Conservation (phyloP, 1,140 invertebrate species). For the Gerris buenoi region DNA sequence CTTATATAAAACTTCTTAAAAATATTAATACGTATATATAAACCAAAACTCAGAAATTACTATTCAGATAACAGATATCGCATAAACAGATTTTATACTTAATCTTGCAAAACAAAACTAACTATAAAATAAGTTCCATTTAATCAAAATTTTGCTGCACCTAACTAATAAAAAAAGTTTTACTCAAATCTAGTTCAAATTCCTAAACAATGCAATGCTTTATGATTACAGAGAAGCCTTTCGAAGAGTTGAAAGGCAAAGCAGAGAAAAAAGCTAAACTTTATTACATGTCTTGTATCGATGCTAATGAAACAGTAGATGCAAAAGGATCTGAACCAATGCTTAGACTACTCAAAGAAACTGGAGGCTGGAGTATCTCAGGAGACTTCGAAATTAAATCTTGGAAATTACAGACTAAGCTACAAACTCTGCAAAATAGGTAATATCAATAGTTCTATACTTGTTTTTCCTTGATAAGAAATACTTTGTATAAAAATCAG, state of each 20-base stretch:
- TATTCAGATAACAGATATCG: no score
- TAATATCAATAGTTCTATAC: slow-evolving; percentile 10
- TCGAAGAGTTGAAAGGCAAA: slow-evolving; percentile 45
- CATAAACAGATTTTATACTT: no score
- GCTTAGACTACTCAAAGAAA: slow-evolving; percentile 49
- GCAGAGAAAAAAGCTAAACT: slow-evolving; percentile 77
- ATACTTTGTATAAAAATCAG: background rate
- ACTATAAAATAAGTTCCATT: no score
- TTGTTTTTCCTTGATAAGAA: background rate
- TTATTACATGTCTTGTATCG: slow-evolving; percentile 87
- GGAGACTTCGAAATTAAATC: slow-evolving; percentile 39
- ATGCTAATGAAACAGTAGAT: slow-evolving; percentile 82
- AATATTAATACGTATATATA: no score
- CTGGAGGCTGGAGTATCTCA: slow-evolving; percentile 62
- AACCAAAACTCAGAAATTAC: no score
- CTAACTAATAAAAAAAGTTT: no score
- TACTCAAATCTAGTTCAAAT: no score
- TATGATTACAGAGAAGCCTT: slow-evolving; percentile 47
- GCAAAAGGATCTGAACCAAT: slow-evolving; percentile 63
- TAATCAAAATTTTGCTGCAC: no score
- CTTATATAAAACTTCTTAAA: no score
- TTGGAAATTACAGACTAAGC: slow-evolving; percentile 59
- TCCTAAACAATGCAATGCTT: no score
- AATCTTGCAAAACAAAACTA: no score
- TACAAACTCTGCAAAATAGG: slow-evolving; percentile 64